Evolutionary conservation across 2,113 vertebrate species (phyloP).

Genomic region (Astatoreochromis straeleni): DNA sequence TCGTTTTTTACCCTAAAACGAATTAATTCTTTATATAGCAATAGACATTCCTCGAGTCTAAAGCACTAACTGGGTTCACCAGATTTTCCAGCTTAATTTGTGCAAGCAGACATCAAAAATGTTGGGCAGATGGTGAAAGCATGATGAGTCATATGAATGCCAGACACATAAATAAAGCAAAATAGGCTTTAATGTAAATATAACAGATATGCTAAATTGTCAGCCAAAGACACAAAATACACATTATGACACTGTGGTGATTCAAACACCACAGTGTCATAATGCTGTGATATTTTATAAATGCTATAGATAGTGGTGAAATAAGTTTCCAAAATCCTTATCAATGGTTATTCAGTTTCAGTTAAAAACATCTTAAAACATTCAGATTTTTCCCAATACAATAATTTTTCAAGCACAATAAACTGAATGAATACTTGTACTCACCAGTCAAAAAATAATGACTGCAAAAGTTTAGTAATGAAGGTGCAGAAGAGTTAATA

Average conservation of each 20-base stretch:
- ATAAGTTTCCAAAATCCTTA: not conserved
- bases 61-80: not conserved
- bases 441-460: not conserved
- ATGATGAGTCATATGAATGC: slow-evolving; percentile 1
- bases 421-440: not conserved
- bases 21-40: not conserved
- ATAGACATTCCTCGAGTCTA: not conserved
- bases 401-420: not conserved
- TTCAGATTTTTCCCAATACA: not conserved
- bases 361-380: not conserved
- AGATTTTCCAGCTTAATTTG: slow-evolving; percentile 16
- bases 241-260: not conserved
- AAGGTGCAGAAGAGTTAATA: not conserved
- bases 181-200: not conserved
- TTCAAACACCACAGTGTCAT: not conserved
- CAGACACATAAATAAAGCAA: not conserved
- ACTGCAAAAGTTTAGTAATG: not conserved
- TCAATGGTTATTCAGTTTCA: not conserved
- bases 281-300: not conserved
- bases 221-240: not conserved
- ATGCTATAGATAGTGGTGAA: not conserved
- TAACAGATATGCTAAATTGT: not conserved
- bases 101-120: not conserved
- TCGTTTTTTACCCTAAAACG: not conserved
- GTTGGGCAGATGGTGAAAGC: slow-evolving; percentile 19